A percentile compares a stretch with the other conserved stretches of the same genome.
phyloP scores from a whole-genome alignment of 2,113 vertebrate species.

The Caretta caretta region DNA sequence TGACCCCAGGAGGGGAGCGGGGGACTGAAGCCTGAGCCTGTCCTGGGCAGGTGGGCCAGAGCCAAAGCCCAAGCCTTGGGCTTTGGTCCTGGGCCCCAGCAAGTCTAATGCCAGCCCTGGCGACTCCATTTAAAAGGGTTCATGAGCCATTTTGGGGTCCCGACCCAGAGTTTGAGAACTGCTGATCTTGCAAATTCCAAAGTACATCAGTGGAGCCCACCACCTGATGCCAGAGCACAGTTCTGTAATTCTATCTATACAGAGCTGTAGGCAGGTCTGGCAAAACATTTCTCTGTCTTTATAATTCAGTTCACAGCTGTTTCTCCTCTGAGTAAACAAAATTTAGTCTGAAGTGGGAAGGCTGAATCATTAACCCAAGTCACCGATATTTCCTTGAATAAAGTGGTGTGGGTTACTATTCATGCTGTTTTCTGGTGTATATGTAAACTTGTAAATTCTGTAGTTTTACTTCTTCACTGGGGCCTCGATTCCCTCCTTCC shows the following conservation, averaged over 20 bases:
- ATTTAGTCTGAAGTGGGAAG: background rate
- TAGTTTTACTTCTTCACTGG: background rate
- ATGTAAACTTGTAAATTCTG: background rate
- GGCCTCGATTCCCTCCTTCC: background rate
- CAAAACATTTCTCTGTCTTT: background rate
- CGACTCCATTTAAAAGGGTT: no score
- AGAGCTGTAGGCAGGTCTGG: background rate
- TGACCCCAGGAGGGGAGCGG: no score
- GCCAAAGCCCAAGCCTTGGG: no score
- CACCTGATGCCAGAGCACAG: background rate
- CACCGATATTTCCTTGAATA: background rate
- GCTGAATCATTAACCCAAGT: background rate
- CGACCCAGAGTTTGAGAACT: no score
- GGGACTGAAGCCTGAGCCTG: no score
- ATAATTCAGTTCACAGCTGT: background rate
- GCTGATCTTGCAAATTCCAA: slow-evolving; percentile 8
- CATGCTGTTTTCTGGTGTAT: background rate
- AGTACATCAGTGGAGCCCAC: background rate
- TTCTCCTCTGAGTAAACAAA: background rate
- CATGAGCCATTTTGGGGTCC: no score
- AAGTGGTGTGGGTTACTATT: background rate
- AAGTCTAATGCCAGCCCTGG: no score
- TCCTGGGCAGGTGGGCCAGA: no score
- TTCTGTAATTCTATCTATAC: background rate
- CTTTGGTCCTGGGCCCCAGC: no score